Evolutionary conservation across 2,113 vertebrate species (phyloP).

Genomic region (Lontra canadensis): DNA sequence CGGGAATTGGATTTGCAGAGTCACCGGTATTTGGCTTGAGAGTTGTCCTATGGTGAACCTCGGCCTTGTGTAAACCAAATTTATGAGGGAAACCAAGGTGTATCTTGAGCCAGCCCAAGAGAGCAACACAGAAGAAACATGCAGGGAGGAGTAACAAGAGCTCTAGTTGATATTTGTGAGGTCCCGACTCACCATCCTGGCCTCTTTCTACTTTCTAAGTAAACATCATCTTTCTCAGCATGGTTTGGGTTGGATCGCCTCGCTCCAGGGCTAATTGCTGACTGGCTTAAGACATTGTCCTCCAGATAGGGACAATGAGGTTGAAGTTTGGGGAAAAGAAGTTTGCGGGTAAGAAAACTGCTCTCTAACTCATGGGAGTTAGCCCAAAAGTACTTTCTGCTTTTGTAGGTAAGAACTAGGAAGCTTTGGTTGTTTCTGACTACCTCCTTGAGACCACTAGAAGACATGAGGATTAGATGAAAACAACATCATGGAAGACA

Average conservation of each 20-base stretch:
- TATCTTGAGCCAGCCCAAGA: not conserved
- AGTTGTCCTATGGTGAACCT: not conserved
- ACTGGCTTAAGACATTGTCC: not conserved
- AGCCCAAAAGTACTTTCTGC: not conserved
- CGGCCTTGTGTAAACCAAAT: not conserved
- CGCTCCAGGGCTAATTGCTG: not conserved
- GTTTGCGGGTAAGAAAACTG: not conserved
- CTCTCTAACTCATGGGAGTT: not conserved
- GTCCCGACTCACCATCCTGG: not conserved
- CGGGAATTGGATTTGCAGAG: not conserved
- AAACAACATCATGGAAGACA: not conserved
- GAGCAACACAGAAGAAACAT: not conserved
- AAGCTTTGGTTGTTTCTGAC: not conserved
- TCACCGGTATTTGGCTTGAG: not conserved
- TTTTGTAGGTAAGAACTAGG: not conserved
- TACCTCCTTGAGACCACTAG: not conserved
- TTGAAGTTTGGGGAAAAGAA: not conserved
- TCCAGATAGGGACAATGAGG: not conserved
- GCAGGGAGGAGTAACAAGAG: not conserved
- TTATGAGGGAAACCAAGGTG: not conserved
- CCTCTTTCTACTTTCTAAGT: not conserved
- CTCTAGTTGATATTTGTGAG: not conserved
- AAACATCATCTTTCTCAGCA: not conserved
- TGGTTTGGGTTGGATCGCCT: not conserved
- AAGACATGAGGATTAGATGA: not conserved